These are phyloP conservation scores for Arrhamphus sclerolepis DNA, from an alignment of 2,797 vertebrate genomes.

Conservation along the genomic window DNA sequence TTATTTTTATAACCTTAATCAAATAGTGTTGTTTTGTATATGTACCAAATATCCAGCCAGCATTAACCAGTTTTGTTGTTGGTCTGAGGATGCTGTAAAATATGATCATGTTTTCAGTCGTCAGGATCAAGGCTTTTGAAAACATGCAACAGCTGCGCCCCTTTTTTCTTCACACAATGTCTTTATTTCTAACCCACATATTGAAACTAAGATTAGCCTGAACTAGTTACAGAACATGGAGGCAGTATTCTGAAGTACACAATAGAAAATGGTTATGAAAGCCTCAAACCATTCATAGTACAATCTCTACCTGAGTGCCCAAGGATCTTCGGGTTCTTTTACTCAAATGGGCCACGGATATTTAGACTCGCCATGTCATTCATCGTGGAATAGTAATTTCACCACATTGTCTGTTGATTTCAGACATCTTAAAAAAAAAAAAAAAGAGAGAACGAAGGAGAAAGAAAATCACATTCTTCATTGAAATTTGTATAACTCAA, in stretches of 20 bases:
- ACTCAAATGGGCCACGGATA: conserved; percentile 14
- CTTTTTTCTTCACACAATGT: neutral
- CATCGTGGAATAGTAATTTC: conserved; percentile 32
- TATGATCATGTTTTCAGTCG: neutral
- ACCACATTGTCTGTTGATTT: conserved; percentile 34
- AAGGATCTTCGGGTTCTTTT: conserved; percentile 24
- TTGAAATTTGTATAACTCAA: neutral
- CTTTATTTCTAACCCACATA: conserved; percentile 1
- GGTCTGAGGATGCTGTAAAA: neutral
- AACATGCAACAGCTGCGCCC: neutral
- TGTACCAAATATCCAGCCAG: too few relatives aligned
- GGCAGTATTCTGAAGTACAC: neutral
- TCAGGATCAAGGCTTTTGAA: neutral
- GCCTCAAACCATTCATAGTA: conserved; percentile 18
- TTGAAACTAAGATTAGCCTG: conserved; percentile 2
- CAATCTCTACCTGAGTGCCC: conserved; percentile 12
- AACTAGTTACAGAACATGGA: neutral
- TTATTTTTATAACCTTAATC: too few relatives aligned
- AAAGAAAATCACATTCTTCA: conserved; percentile 4
- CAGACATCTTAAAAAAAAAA: conserved; percentile 13
- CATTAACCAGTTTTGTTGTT: too few relatives aligned
- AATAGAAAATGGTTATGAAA: conserved; percentile 32
- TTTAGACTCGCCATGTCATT: conserved; percentile 7
- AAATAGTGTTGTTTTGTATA: too few relatives aligned
- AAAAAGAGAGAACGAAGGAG: too few relatives aligned